A percentile compares a stretch with the other conserved stretches of the same genome.
These are phyloP conservation scores for Melopsittacus undulatus DNA, from an alignment of 2,797 vertebrate genomes.

Conservation along the genomic window DNA sequence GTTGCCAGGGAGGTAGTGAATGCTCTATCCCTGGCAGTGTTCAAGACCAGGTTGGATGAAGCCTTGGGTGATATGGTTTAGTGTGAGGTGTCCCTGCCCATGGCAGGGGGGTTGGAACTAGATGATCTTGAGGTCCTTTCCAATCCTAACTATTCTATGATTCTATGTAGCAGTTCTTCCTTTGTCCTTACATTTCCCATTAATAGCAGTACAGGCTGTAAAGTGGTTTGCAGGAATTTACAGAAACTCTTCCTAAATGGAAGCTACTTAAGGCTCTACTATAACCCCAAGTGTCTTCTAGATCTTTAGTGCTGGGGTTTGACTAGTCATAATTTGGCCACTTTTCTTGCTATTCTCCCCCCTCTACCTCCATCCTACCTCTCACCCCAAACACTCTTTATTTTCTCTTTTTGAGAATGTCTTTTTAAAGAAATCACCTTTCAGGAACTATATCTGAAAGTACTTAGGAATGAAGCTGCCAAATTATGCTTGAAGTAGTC, in stretches of 20 bases:
- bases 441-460: not conserved
- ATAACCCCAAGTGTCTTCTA: rapidly evolving
- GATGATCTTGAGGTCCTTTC: no score
- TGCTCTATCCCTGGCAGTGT: no score
- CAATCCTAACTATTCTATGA: no score
- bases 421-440: not conserved
- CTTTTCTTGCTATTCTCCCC: not conserved
- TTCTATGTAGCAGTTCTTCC: not conserved
- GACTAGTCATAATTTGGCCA: not conserved
- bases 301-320: not conserved
- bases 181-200: not conserved
- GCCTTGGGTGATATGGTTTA: no score
- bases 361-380: not conserved
- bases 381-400: not conserved
- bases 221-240: not conserved
- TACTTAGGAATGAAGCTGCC: not conserved
- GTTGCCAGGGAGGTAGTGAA: no score
- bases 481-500: not conserved
- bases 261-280: not conserved
- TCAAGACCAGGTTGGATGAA: no score
- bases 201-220: rapidly evolving
- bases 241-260: not conserved
- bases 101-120: no score
- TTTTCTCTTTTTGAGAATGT: not conserved
- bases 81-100: no score